These are phyloP conservation scores for Melinaea marsaeus DNA, from an alignment of 2,888 invertebrate species.

Conservation along the genomic window DNA sequence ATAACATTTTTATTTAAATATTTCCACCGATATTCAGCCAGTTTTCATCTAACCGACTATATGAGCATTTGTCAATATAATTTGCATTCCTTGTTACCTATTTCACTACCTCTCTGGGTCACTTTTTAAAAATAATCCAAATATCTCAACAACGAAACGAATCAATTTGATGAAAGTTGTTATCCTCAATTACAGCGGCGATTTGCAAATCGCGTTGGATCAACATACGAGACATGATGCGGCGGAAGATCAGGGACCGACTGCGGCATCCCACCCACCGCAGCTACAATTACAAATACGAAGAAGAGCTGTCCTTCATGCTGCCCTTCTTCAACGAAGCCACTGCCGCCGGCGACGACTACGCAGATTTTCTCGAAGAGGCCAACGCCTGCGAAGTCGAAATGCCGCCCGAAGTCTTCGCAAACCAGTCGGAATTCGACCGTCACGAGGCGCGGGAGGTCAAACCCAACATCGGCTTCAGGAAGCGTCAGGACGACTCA, in stretches of 20 bases:
- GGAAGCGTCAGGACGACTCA: slow-evolving; percentile 37
- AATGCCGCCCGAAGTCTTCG: slow-evolving; percentile 46
- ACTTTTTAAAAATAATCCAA: no score
- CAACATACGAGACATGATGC: slow-evolving; percentile 68
- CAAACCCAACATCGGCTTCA: slow-evolving; percentile 40
- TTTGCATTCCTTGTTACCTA: no score
- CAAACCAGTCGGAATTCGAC: slow-evolving; percentile 42
- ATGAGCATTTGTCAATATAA: no score
- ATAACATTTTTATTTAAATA: no score
- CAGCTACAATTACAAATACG: slow-evolving; percentile 62
- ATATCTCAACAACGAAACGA: no score
- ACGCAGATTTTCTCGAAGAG: slow-evolving; percentile 47
- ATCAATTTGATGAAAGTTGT: neutral
- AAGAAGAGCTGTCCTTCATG: slow-evolving; percentile 60
- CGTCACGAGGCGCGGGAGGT: slow-evolving; percentile 36
- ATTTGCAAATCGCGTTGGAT: slow-evolving; percentile 64
- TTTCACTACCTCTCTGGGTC: no score
- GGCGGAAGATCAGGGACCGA: slow-evolving; percentile 53
- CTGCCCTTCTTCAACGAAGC: slow-evolving; percentile 56
- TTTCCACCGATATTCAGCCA: no score
- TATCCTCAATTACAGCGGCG: slow-evolving; percentile 44
- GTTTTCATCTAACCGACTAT: no score
- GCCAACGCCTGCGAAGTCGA: slow-evolving; percentile 43
- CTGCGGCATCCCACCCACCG: slow-evolving; percentile 47
- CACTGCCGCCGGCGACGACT: slow-evolving; percentile 40